These are phyloP conservation scores for Pantherophis alleghaniensis DNA, from an alignment of 2,797 vertebrate genomes.

Conservation along the genomic window DNA sequence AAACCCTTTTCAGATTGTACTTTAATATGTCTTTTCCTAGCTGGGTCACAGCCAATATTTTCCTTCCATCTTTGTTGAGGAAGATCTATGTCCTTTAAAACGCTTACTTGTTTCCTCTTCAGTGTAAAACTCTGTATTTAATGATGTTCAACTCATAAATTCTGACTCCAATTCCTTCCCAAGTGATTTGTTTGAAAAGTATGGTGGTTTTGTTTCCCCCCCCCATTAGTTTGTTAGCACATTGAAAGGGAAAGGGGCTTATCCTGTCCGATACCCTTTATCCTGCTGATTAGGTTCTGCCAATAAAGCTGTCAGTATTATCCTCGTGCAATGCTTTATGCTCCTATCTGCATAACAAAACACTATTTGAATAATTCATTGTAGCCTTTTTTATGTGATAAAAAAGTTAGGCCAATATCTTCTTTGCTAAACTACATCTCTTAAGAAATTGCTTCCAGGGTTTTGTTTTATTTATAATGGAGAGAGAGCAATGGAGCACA, in stretches of 20 bases:
- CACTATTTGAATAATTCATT: conserved; percentile 23
- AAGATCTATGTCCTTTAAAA: conserved; percentile 27
- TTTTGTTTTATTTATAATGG: neutral
- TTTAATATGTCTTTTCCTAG: neutral
- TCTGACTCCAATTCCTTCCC: neutral
- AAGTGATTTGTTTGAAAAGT: conserved; percentile 23
- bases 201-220: neutral
- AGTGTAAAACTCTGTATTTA: conserved; percentile 21
- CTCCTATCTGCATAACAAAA: conserved; percentile 11
- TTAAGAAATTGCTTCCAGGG: conserved; percentile 24
- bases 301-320: conserved; percentile 18
- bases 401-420: conserved; percentile 44
- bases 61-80: neutral
- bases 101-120: neutral
- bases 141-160: conserved; percentile 8
- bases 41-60: conserved; percentile 8
- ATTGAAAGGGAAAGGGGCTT: conserved; percentile 14
- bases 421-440: conserved; percentile 34
- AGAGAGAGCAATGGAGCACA: neutral
- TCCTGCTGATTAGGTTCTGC: neutral
- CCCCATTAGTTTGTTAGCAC: neutral
- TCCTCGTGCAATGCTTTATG: conserved; percentile 28
- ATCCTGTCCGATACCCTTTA: conserved; percentile 7
- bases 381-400: neutral
- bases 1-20: conserved; percentile 12